Percentiles rank a stretch among this genome's conserved stretches.
phyloP scores from a whole-genome alignment of 2,113 vertebrate genomes.

The Prionailurus bengalensis region DNA sequence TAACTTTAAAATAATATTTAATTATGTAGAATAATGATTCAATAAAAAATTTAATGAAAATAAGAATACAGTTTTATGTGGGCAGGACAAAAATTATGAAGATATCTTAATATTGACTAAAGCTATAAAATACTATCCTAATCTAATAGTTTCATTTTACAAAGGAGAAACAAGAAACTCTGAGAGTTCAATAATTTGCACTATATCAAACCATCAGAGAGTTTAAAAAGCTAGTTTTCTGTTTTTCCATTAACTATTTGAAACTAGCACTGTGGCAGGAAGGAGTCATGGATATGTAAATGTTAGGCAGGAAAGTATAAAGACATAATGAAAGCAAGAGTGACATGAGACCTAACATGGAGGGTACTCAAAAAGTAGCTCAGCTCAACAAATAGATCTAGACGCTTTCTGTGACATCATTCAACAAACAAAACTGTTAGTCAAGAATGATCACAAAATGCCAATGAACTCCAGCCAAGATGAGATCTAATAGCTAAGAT shows the following conservation, averaged over 20 bases:
- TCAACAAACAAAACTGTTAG: neutral
- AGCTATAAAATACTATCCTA: neutral
- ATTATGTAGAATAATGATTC: neutral
- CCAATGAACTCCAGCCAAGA: slow-evolving; percentile 14
- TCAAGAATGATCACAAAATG: neutral
- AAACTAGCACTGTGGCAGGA: neutral
- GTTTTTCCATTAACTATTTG: neutral
- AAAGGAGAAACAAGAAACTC: neutral
- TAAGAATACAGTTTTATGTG: neutral
- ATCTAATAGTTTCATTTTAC: slow-evolving; percentile 30
- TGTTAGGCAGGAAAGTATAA: neutral
- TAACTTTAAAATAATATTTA: neutral
- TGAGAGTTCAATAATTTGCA: neutral
- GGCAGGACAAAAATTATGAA: neutral
- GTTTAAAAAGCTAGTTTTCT: neutral
- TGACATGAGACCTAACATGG: neutral
- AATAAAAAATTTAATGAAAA: neutral
- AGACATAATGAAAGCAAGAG: neutral
- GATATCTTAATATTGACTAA: neutral
- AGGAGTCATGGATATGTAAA: neutral
- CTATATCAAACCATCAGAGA: neutral
- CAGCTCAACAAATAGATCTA: neutral
- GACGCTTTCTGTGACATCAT: neutral
- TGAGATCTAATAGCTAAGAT: neutral
- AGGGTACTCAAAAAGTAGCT: neutral